Evolutionary conservation across 92 coral and sea anemone genomes (phyloP), one percentile per base, ranked within the genome.

Genomic region (Bergia puertoricense): DNA sequence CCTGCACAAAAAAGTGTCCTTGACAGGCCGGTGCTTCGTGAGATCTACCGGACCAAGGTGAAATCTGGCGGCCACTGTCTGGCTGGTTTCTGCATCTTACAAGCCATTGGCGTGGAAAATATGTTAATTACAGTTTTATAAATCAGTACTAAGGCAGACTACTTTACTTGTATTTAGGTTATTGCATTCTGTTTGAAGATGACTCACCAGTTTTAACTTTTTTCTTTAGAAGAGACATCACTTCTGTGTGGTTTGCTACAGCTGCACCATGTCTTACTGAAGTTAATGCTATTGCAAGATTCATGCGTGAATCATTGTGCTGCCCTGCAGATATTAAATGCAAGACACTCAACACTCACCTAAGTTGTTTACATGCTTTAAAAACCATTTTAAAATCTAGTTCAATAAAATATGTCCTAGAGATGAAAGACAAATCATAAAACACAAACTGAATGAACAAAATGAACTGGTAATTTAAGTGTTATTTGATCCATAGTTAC

Each of bases 301-400:
- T 97, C 99, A 97, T 97, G 36, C 99, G 91, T 38, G 99, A 92
- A 89, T 97, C 99, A 89, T 97, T 94, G 71, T 97, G 99, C 73
- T 97, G 99, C 42, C 99, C 99, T 97, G 85, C 74, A 81, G 41
- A 13, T 20, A 45, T 38, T 51, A 84, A 41, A 20, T 5, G 18
- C 54, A 4, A 62, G 20, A 68, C 11, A 80, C 16, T 36, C 20
- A 16, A 16, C 38, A 36, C 20, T 76, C 36, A 76, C 36, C 45
- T 30, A 30, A 46, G 7, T 46, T 46, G 50, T 46, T 6, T 46
- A 6, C 8, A 8, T 46, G 50, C 50, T 5, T 48, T 48, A 48
- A 48, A 48, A 48, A 48, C 54, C 54, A 48, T 48, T 48, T 7
- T 6, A 46, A 46, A 46, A 8, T 48, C 54, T 48, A 1, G 54